A percentile compares a stretch with the other conserved stretches of the same genome.
Evolutionary conservation across 2,113 vertebrate species (phyloP).

Genomic region (Crotalus viridis): DNA sequence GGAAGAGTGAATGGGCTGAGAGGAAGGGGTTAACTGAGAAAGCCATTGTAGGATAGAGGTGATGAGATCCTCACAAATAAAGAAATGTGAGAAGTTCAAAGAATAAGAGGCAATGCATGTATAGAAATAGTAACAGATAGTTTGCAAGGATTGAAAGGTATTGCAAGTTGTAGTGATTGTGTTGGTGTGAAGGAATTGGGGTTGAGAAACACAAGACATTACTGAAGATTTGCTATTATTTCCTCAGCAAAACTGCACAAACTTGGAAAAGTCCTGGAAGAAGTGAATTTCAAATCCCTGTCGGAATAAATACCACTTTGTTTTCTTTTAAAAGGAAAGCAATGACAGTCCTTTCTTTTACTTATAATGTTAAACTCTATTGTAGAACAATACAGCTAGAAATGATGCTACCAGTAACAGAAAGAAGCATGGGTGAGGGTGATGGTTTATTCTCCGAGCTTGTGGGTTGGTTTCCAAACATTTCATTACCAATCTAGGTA

Average conservation of each 20-base stretch:
- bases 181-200: not conserved
- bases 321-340: not conserved
- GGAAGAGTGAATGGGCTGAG: not conserved
- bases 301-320: fast-evolving
- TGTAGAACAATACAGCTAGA: not conserved
- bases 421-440: not conserved
- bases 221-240: not conserved
- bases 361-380: not conserved
- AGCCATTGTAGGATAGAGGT: not conserved
- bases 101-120: not conserved
- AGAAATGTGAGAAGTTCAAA: not conserved
- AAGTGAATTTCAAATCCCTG: not conserved
- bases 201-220: not conserved
- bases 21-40: not conserved
- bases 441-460: too few relatives aligned
- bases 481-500: too few relatives aligned
- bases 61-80: not conserved
- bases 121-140: not conserved
- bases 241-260: not conserved
- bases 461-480: too few relatives aligned
- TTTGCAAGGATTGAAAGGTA: not conserved
- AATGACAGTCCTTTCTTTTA: conserved; percentile 2
- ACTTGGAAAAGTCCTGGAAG: not conserved
- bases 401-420: not conserved
- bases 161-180: not conserved